Conservation (phyloP, 2,113 vertebrate species). For the Suncus etruscus region DNA sequence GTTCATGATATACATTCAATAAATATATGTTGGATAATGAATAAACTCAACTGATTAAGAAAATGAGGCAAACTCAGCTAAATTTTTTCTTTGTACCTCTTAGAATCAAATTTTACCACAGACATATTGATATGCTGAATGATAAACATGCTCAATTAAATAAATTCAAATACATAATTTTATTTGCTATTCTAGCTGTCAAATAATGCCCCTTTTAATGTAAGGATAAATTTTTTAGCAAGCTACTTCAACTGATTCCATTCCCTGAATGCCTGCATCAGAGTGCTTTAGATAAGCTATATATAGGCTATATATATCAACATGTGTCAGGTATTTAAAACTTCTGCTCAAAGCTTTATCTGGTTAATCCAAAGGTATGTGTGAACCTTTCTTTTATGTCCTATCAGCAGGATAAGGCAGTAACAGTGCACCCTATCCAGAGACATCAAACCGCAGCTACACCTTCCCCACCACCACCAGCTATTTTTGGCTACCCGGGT, state of each 20-base stretch:
- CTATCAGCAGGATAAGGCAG: neutral
- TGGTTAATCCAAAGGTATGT: neutral
- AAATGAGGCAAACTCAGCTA: neutral
- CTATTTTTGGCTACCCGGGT: slow-evolving; percentile 32
- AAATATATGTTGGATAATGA: slow-evolving; percentile 28
- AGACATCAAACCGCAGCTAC: neutral
- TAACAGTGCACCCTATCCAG: neutral
- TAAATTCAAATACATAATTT: slow-evolving; percentile 43
- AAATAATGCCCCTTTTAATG: slow-evolving; percentile 40
- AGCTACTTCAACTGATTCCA: slow-evolving; percentile 10
- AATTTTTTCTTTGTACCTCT: neutral
- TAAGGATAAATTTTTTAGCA: slow-evolving; percentile 9
- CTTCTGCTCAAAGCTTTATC: neutral
- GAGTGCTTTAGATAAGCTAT: neutral
- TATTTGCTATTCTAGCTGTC: neutral
- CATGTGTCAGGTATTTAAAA: neutral
- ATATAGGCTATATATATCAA: neutral
- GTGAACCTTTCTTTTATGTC: neutral
- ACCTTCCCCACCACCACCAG: neutral
- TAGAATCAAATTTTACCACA: neutral
- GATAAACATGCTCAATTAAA: neutral
- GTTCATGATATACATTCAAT: neutral
- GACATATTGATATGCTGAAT: neutral
- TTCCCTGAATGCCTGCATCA: neutral
- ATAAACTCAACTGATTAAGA: neutral